Evolutionary conservation across 2,888 invertebrate species (phyloP), one percentile per base, ranked within the genome.

Genomic region (Syrista parreyssii): DNA sequence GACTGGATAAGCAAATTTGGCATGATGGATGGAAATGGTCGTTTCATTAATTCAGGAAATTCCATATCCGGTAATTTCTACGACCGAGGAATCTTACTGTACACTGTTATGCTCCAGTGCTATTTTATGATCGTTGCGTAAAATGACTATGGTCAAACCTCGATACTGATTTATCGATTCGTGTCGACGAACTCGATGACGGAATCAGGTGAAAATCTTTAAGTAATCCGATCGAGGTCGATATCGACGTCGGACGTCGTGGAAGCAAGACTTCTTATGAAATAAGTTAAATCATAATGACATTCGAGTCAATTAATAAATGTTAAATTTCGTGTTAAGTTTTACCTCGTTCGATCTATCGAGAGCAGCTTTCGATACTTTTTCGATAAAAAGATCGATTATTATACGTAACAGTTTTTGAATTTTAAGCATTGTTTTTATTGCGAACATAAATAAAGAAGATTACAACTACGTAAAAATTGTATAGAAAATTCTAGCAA

Each of bases 1-100:
- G 75, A 78, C 1, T 78, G 78, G 78, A 73, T 74, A 34, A 55
- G 34, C 4, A 78, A 72, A 31, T 78, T 78, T 68, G 73, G 75
- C 55, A 75, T 75, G 35, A 68, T 77, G 68, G 75, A 75, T 55
- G 78, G 75, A 11, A 75, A 75, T 32, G 77, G 77, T 31, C 74
- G 36, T 6, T 30, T 77, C 15, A 77, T 69, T 3, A 36, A 33
- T 23, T 68, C 69, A 0, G 71, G 12, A n/a, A 30, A 33, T 34
- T 75, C 75, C 3, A 32, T n/a, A 12, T 69, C 34, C 12, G 34
- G 32, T 15, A 31, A 30, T 15, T 3, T 33, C 6, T 68, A 68
- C 33, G 33, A 32, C 6, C 11, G 6, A 12, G 30, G 34, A 4
- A 31, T 36, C 34, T 23, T 69, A 3, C 15, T 69, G 11, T 23